Conservation (phyloP, 2,113 vertebrate species). For the Rhynchomys soricoides region DNA sequence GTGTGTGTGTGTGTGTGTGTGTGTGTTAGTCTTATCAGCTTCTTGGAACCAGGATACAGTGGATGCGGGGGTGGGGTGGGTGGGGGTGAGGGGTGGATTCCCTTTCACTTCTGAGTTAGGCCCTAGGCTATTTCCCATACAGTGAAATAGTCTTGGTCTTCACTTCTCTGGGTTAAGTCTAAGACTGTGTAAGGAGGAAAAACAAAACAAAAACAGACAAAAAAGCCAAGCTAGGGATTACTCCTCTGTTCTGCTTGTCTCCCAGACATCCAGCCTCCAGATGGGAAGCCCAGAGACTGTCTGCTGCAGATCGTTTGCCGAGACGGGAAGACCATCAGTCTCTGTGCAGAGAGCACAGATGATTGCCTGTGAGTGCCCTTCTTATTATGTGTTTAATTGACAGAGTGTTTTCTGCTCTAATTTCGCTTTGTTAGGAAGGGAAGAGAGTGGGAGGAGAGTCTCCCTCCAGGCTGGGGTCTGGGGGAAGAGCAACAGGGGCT, state of each 20-base stretch:
- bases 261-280: slow-evolving; percentile 93
- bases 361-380: slow-evolving; percentile 93
- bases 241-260: slow-evolving; percentile 18
- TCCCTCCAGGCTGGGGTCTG: background rate
- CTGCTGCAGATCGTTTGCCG: slow-evolving; percentile 95
- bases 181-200: background rate
- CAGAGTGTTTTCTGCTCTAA: background rate
- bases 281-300: slow-evolving; percentile 92
- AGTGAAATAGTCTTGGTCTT: background rate
- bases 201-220: background rate
- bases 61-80: no score
- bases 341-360: slow-evolving; percentile 95
- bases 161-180: background rate
- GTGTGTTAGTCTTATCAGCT: background rate
- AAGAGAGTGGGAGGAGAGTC: background rate
- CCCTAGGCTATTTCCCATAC: background rate
- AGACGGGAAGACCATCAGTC: slow-evolving; percentile 93
- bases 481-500: background rate
- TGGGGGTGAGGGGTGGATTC: no score
- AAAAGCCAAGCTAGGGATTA: background rate
- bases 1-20: background rate
- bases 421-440: background rate
- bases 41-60: background rate
- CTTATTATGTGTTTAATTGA: background rate
- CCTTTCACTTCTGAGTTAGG: background rate